These are phyloP conservation scores for Perdita meconis DNA, from an alignment of 2,888 invertebrate species.

Conservation along the genomic window DNA sequence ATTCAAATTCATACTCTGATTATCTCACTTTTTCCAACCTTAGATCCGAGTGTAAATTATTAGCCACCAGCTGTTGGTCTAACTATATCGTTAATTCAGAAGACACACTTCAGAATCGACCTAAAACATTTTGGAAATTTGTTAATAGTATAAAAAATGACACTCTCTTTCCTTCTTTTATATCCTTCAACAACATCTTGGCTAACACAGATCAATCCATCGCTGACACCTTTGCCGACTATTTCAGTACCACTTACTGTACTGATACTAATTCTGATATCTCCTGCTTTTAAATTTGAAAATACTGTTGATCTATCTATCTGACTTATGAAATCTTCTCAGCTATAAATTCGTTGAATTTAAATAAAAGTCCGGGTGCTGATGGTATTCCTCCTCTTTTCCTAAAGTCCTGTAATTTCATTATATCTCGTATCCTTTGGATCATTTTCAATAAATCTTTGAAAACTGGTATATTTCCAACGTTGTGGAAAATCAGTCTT, in stretches of 20 bases:
- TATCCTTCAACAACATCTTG: neutral
- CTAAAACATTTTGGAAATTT: slow-evolving; percentile 1
- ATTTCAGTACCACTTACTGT: neutral
- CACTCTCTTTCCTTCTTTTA: neutral
- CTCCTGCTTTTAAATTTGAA: too few species aligned
- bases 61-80: neutral
- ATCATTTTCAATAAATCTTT: too few species aligned
- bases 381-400: too few species aligned
- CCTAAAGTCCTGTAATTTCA: too few species aligned
- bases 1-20: neutral
- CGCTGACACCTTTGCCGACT: neutral
- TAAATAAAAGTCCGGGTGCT: too few species aligned
- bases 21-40: neutral
- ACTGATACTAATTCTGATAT: too few species aligned
- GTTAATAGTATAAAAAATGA: neutral
- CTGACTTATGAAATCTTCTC: too few species aligned
- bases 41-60: neutral
- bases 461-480: too few species aligned
- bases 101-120: neutral
- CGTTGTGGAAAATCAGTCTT: too few species aligned
- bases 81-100: neutral
- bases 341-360: too few species aligned
- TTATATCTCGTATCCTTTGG: too few species aligned
- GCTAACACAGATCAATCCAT: neutral
- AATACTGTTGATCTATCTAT: too few species aligned